Base-by-base conservation (phyloP, 1,140 invertebrate genomes). In the Solenopsis fugax region DNA sequence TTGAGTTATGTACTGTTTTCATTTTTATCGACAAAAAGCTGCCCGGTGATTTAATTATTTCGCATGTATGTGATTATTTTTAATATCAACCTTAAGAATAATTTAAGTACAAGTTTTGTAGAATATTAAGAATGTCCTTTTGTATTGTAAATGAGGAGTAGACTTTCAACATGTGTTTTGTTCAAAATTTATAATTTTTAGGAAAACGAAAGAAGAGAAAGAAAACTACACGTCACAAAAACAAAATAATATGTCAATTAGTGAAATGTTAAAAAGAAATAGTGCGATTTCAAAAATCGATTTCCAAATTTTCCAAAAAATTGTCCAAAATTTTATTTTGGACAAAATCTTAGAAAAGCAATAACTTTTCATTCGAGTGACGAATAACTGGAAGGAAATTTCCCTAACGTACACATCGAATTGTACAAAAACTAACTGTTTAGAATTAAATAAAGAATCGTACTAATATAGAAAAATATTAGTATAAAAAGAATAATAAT, bases 391-490 rank as follows among this genome's bases (percentile, higher is more conserved):
- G 16, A 45, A 16, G n/a, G 21, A 34, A 64, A 16, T 18, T 41
- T 75, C 41, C 4, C 3, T 58, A 58, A 24, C 1, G 18, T 13
- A 56, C 16, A 29, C 52, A n/a, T 50, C 9, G 37, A 45, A 67
- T 3, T 21, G 10, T 12, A 29, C 4, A 52, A 34, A 18, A 56
- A 56, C 1, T 2, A 56, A 56, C 1, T 41, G 41, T 41, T 64
- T 29, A 45, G 21, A 71, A 72, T 72, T 18, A 72, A 71, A 52
- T 52, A n/a, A 52, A 29, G 9, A 72, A 69, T 29, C 2, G 7
- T 62, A 34, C 34, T 62, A 62, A 62, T 29, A 29, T 29, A 29
- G 2, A 29, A 29, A 29, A 29, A 2, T 29, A 29, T 24, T 69
- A 16, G 12, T 29, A 50, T 48, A 13, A 0, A 9, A 29, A 7